Evolutionary conservation across 2,797 vertebrate genomes (phyloP), one percentile per base, ranked within the genome.

Genomic region (Melanotaenia boesemani): DNA sequence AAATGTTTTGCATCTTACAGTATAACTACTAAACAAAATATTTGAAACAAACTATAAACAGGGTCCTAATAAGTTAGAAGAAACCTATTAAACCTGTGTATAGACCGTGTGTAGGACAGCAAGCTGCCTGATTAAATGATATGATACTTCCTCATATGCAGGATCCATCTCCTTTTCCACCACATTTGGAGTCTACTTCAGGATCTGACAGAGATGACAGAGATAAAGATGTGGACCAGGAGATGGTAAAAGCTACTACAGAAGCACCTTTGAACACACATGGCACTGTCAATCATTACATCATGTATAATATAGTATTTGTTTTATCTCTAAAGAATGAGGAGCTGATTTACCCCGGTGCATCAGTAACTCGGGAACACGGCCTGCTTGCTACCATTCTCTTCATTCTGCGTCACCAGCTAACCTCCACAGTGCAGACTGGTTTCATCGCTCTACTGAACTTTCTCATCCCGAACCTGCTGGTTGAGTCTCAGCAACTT

Each of bases 261-360:
- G 7, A 67, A 30, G 52, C 30, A 32, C 3, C 30, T 12, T 0
- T 44, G 48, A 7, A 55, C 24, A 54, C 52, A 54, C 11, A 52
- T 9, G 1, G 3, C 8, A 55, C 24, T 15, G 24, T 10, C 55
- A 60, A 5, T 63, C 0, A 1, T 54, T 4, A n/a, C 22, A 20
- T 30, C 36, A n/a, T 37, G 0, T 11, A 5, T 0, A 10, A 11
- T 7, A 44, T 57, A 65, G 16, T 59, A 26, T 58, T 3, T 79
- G 18, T 73, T 69, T 39, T 74, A 1, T 76, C 30, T 79, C 37
- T 58, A 2, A 48, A 83, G 81, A 55, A 1, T 8, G 46, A 41
- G 0, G 46, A 55, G 0, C 18, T 50, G 48, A 16, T 63, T 46
- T 13, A 54, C 5, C 20, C 71, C 5, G 3, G 30, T 54, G 44